Evolutionary conservation across 2,888 invertebrate species (phyloP), one percentile per base, ranked within the genome.

Genomic region (Muscina levida): DNA sequence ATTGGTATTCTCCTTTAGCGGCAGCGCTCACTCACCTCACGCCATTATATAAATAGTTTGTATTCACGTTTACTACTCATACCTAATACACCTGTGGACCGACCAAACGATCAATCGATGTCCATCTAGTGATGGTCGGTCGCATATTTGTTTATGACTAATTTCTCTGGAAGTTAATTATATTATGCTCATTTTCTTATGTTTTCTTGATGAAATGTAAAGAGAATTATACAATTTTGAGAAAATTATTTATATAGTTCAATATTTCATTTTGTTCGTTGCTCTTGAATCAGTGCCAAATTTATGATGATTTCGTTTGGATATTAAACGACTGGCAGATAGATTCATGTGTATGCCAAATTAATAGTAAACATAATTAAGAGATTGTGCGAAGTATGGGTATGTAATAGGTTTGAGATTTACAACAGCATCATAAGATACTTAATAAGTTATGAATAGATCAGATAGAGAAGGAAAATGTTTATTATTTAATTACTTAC

Each of bases 271-370:
- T 15, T 31, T 59, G 8, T 17, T n/a, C 56, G 17, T 13, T 22
- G 39, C 62, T 42, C 22, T 62, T 62, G 62, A 62, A 39, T 42
- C 11, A 22, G 4, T 62, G 62, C 62, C 62, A 62, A n/a, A 62
- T 42, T 15, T 39, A 37, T 57, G n/a, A 8, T n/a, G 26, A 31
- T n/a, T 26, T 26, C 56, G 22, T 15, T 8, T 57, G 57, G n/a
- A 26, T 31, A 31, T 57, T 26, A 6, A 31, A 31, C n/a, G n/a
- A n/a, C n/a, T n/a, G n/a, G n/a, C n/a, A n/a, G n/a, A n/a, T n/a
- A n/a, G n/a, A n/a, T n/a, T n/a, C n/a, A n/a, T n/a, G n/a, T n/a
- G 22, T 26, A n/a, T 53, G 22, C 24, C 13, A n/a, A n/a, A n/a
- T n/a, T n/a, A n/a, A n/a, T n/a, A n/a, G n/a, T n/a, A n/a, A n/a